These are phyloP conservation scores for Macrotus californicus DNA, from an alignment of 2,113 vertebrate species.

Conservation along the genomic window DNA sequence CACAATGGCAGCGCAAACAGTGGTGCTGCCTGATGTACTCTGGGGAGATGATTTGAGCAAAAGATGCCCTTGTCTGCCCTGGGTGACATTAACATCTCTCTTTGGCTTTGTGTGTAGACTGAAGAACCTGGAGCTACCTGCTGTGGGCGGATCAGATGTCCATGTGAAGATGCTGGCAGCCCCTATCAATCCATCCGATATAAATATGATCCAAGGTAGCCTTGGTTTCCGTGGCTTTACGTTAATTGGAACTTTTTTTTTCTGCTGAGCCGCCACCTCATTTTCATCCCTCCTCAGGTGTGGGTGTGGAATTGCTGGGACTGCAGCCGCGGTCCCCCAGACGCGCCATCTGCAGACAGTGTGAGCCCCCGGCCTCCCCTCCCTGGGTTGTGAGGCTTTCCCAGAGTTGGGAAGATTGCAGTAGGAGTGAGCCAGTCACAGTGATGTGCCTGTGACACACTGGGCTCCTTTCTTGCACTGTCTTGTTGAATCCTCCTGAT, in stretches of 20 bases:
- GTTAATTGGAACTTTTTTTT: conserved; percentile 44
- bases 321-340: conserved; percentile 40
- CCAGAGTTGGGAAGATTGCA: neutral
- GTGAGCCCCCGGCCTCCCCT: neutral
- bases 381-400: conserved; percentile 15
- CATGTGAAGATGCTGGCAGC: conserved; percentile 91
- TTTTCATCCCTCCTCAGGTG: conserved; percentile 21
- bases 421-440: neutral
- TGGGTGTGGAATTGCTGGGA: conserved; percentile 18
- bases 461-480: neutral
- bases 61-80: conserved; percentile 15
- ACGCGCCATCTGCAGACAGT: neutral
- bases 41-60: conserved; percentile 36
- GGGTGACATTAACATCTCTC: conserved; percentile 20
- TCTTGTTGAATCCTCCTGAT: neutral
- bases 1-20: conserved; percentile 5
- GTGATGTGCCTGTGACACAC: neutral
- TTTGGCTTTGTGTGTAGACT: conserved; percentile 79
- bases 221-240: conserved; percentile 6
- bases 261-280: conserved; percentile 1
- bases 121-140: conserved; percentile 79
- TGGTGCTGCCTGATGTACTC: conserved; percentile 44
- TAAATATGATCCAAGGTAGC: conserved; percentile 97
- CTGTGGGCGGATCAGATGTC: conserved; percentile 81
- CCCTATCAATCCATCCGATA: conserved; percentile 94